These are phyloP conservation scores for Linyphia triangularis DNA, from an alignment of 2,888 invertebrate species.

Conservation along the genomic window DNA sequence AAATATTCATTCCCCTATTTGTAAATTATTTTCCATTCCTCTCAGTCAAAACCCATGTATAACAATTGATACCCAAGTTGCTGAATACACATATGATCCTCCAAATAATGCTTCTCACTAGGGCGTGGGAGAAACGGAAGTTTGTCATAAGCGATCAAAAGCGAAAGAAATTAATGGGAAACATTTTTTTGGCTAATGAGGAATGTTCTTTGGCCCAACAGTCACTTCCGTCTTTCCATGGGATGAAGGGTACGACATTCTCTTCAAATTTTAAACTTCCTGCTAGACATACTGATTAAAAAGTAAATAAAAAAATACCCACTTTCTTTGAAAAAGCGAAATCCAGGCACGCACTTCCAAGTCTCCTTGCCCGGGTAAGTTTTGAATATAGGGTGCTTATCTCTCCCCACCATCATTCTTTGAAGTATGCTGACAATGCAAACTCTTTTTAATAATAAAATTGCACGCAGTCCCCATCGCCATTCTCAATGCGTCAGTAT, in stretches of 20 bases:
- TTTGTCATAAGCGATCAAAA: conserved; percentile 3
- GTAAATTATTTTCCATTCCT: no score
- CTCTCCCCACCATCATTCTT: conserved; percentile 67
- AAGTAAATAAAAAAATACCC: conserved; percentile 42
- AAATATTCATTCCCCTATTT: no score
- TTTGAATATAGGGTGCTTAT: conserved; percentile 66
- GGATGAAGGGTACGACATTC: conserved; percentile 24
- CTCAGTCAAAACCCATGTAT: no score
- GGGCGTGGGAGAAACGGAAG: conserved; percentile 10
- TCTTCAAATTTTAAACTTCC: conserved; percentile 23
- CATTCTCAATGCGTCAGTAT: conserved; percentile 38
- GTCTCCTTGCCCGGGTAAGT: conserved; percentile 58
- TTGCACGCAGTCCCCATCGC: conserved; percentile 45
- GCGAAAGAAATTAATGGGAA: conserved; percentile 20
- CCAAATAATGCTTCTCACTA: no score
- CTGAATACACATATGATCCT: no score
- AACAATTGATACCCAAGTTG: no score
- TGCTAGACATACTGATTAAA: conserved; percentile 52
- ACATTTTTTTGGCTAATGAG: conserved; percentile 53
- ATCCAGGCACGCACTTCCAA: conserved; percentile 56
- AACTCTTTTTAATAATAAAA: conserved; percentile 70
- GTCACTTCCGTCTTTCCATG: conserved; percentile 42
- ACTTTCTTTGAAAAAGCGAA: conserved; percentile 45
- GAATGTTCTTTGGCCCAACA: conserved; percentile 29
- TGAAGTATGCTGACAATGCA: conserved; percentile 73